Evolutionary conservation across 2,113 vertebrate genomes (phyloP).

Genomic region (Rhinogobius similis): DNA sequence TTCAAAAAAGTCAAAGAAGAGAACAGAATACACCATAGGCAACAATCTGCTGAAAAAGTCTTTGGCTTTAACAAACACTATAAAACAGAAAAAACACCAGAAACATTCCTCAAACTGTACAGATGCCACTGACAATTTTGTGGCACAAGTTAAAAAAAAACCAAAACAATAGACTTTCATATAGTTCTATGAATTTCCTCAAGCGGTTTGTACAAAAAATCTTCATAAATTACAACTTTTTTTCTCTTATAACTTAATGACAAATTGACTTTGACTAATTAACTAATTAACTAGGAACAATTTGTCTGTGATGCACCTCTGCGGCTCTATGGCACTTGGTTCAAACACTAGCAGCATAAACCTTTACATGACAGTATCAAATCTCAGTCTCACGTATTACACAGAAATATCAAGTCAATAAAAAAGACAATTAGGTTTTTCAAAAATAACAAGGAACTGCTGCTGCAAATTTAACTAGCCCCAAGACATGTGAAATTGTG

Average conservation of each 20-base stretch:
- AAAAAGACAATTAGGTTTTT: slow-evolving; percentile 71
- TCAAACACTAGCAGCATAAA: slow-evolving; percentile 90
- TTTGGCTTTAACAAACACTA: slow-evolving; percentile 94
- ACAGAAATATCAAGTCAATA: slow-evolving; percentile 81
- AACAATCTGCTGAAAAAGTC: slow-evolving; percentile 89
- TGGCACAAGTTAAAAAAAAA: slow-evolving; percentile 95
- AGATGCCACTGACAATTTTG: slow-evolving; percentile 95
- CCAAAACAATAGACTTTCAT: slow-evolving; percentile 89
- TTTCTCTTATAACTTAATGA: slow-evolving; percentile 96
- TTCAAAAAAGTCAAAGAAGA: slow-evolving; percentile 94
- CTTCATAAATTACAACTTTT: slow-evolving; percentile 98
- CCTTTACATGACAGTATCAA: slow-evolving; percentile 78
- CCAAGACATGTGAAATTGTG: slow-evolving; percentile 81
- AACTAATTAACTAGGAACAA: slow-evolving; percentile 83
- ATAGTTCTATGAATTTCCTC: slow-evolving; percentile 94
- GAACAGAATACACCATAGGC: slow-evolving; percentile 87
- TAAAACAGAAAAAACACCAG: slow-evolving; percentile 89
- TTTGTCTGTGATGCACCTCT: slow-evolving; percentile 84
- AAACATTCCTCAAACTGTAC: slow-evolving; percentile 90
- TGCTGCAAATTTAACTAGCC: slow-evolving; percentile 81
- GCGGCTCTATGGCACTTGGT: slow-evolving; percentile 96
- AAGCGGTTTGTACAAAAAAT: slow-evolving; percentile 98
- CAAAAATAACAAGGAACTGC: slow-evolving; percentile 73
- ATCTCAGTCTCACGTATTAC: slow-evolving; percentile 82
- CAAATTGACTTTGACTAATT: slow-evolving; percentile 86